Evolutionary conservation across 2,888 invertebrate species (phyloP), one percentile per base, ranked within the genome.

Genomic region (Ectemnius lituratus): DNA sequence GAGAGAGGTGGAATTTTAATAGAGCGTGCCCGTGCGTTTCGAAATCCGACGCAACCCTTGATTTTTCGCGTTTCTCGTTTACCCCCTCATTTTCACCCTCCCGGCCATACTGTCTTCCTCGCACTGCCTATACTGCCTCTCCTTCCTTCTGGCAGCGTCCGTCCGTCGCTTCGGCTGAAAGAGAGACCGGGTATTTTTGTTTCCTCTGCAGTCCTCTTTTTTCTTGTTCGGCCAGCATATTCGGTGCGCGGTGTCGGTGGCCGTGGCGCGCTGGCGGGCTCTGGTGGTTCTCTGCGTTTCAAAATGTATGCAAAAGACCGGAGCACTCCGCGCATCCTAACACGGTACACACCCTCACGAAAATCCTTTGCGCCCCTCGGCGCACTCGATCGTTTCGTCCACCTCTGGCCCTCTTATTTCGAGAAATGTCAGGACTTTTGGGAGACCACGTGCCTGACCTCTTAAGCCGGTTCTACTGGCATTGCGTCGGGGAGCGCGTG

Each of bases 251-350:
- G 37, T 37, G 37, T 37, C 37, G 37, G 8, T 37, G 37, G 8
- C 23, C 8, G 11, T 11, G 37, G 8, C 37, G 37, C 37, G 37
- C 1, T 11, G 37, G 37, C 37, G 37, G 37, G 80, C 73, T 78
- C 77, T n/a, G 82, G 86, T 82, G 52, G 52, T 37, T 37, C 52
- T 87, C 86, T 84, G 83, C 86, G 87, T 89, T 89, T 89, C 86
- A 86, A 90, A 90, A 90, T 90, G 86, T 90, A 90, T 90, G 90
- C 88, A 90, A 90, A 90, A 90, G 89, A 88, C 88, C 87, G 80
- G 84, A 81, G 87, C 86, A 87, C 84, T 86, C 85, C 86, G 88
- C 88, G 89, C 90, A 89, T 90, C 88, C 88, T 88, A 89, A 89
- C 88, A 78, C 78, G 81, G 88, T 90, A 90, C 89, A 90, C 76